phyloP scores from a whole-genome alignment of 2,113 vertebrate genomes.

The Hyaena hyaena region DNA sequence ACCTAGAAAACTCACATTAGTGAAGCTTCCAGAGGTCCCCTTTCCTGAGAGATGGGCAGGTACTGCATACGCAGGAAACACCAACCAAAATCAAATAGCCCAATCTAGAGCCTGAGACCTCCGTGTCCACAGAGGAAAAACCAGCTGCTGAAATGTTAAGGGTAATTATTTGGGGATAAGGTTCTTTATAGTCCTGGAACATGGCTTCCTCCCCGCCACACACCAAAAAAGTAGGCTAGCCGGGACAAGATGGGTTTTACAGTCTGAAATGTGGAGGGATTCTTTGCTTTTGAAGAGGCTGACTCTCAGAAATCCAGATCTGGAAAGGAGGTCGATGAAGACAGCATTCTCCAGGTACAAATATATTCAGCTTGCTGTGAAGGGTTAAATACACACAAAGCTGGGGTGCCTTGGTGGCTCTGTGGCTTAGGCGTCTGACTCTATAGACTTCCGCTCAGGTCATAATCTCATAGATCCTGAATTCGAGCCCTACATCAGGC shows the following conservation, averaged over 20 bases:
- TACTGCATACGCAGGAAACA: background rate
- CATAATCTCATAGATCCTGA: no score
- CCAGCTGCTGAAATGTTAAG: background rate
- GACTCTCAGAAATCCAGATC: background rate
- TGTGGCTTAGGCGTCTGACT: no score
- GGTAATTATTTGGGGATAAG: background rate
- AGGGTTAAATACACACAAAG: background rate
- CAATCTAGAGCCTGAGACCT: fast-evolving
- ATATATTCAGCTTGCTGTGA: background rate
- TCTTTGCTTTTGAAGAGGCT: background rate
- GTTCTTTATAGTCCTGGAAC: background rate
- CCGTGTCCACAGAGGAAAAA: background rate
- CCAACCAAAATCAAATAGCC: background rate
- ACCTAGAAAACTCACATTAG: fast-evolving
- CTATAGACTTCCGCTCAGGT: no score
- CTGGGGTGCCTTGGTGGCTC: no score
- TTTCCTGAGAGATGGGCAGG: no score
- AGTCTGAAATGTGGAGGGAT: background rate
- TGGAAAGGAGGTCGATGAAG: background rate
- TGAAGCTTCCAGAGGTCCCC: background rate
- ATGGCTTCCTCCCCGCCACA: background rate
- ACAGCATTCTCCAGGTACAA: background rate
- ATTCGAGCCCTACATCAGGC: no score
- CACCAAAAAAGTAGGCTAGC: no score
- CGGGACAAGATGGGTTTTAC: background rate